Conservation (phyloP, 2,113 vertebrate genomes). For the Cyrtonyx montezumae region DNA sequence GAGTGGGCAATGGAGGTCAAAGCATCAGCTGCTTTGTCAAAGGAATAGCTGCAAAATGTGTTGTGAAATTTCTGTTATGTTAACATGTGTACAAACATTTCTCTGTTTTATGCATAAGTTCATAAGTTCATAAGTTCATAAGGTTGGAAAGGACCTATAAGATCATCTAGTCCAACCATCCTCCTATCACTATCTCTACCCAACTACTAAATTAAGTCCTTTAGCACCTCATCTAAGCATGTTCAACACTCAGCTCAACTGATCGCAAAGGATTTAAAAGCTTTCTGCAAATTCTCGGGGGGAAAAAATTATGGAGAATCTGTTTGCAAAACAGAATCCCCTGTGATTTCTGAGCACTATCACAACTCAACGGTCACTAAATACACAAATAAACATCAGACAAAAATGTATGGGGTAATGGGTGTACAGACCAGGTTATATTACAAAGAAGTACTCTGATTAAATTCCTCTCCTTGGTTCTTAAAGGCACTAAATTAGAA, state of each 20-base stretch:
- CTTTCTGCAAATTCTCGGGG: not conserved
- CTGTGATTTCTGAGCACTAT: not conserved
- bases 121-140: too few species aligned
- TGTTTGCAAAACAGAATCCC: not conserved
- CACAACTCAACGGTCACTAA: not conserved
- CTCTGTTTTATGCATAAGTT: too few species aligned
- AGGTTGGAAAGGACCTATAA: too few species aligned
- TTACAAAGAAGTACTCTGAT: not conserved
- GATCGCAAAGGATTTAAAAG: not conserved
- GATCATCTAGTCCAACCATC: too few species aligned
- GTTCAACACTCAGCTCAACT: not conserved
- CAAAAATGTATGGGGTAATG: not conserved
- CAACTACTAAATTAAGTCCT: too few species aligned
- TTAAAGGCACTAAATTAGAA: not conserved
- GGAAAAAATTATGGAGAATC: not conserved
- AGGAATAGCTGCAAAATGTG: not conserved
- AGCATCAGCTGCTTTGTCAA: not conserved
- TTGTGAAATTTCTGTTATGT: not conserved
- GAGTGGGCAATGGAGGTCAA: not conserved
- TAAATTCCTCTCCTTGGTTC: not conserved
- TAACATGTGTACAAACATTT: not conserved
- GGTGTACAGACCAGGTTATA: not conserved
- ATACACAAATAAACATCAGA: not conserved
- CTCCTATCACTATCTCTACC: too few species aligned
- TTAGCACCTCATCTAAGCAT: too few species aligned